phyloP scores from a whole-genome alignment of 1,140 invertebrate species.

The Dolichoris vasculosae region DNA sequence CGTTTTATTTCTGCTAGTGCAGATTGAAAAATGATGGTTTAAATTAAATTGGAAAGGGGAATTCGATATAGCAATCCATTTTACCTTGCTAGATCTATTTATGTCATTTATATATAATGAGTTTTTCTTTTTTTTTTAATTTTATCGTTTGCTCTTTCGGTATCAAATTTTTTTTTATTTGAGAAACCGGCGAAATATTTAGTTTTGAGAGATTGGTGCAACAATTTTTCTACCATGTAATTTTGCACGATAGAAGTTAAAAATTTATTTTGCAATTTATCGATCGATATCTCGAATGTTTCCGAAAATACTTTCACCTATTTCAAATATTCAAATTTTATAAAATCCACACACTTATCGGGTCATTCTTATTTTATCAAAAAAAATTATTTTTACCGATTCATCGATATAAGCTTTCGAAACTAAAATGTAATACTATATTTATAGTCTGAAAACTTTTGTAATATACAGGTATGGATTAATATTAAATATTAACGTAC shows the following conservation, averaged over 20 bases:
- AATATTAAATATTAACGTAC: too few relatives aligned
- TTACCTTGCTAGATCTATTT: conserved; percentile 3
- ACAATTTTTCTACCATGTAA: background rate
- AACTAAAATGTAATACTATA: too few relatives aligned
- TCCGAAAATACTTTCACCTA: background rate
- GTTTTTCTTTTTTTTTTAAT: background rate
- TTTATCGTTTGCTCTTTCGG: background rate
- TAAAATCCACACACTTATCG: background rate
- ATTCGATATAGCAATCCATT: background rate
- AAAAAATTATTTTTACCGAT: too few relatives aligned
- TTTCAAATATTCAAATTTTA: background rate
- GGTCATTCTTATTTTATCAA: background rate
- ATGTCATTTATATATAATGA: background rate
- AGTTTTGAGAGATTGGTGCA: background rate
- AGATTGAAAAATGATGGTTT: conserved; percentile 22
- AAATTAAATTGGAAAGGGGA: background rate
- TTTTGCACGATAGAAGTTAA: background rate
- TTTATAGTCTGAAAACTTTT: too few relatives aligned
- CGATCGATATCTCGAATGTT: background rate
- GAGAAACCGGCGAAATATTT: background rate
- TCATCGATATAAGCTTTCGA: too few relatives aligned
- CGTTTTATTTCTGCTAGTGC: background rate
- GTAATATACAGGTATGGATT: too few relatives aligned
- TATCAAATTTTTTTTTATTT: background rate
- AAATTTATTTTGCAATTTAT: background rate